Percentiles rank a stretch among this genome's conserved stretches.
phyloP scores from a whole-genome alignment of 2,888 invertebrate species.

The Mythimna lalbum region DNA sequence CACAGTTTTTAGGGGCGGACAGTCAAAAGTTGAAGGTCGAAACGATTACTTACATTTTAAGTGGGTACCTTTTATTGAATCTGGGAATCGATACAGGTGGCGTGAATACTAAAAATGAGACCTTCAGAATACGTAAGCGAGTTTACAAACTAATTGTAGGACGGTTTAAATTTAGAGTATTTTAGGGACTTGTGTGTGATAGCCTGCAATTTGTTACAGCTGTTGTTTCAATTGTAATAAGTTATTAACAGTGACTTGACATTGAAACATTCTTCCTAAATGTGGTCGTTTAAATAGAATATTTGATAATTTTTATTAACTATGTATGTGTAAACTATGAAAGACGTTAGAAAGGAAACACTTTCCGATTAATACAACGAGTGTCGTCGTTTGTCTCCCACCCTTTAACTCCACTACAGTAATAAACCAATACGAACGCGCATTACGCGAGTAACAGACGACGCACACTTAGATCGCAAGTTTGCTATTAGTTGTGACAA shows the following conservation, averaged over 20 bases:
- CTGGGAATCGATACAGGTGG: conserved; percentile 49
- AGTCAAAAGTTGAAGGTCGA: conserved; percentile 48
- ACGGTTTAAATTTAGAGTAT: conserved; percentile 3
- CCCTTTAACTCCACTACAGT: too few relatives aligned
- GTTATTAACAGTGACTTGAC: not conserved
- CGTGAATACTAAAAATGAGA: conserved; percentile 1
- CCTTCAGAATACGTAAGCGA: conserved; percentile 50
- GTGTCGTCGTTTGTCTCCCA: too few relatives aligned
- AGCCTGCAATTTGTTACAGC: conserved; percentile 12
- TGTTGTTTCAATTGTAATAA: not conserved
- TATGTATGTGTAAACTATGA: too few relatives aligned
- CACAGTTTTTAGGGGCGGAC: conserved; percentile 20
- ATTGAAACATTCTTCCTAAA: too few relatives aligned
- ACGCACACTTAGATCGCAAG: too few relatives aligned
- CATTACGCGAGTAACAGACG: too few relatives aligned
- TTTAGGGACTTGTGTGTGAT: conserved; percentile 2
- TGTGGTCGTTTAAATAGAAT: too few relatives aligned
- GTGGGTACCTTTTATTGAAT: conserved; percentile 7
- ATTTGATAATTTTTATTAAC: too few relatives aligned
- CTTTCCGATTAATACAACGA: too few relatives aligned
- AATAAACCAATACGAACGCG: too few relatives aligned
- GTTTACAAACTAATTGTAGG: conserved; percentile 25
- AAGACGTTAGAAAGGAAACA: too few relatives aligned
- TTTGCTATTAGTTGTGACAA: too few relatives aligned
- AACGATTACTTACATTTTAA: conserved; percentile 17